Evolutionary conservation across 2,113 vertebrate species (phyloP).

Genomic region (Ellobius talpinus): DNA sequence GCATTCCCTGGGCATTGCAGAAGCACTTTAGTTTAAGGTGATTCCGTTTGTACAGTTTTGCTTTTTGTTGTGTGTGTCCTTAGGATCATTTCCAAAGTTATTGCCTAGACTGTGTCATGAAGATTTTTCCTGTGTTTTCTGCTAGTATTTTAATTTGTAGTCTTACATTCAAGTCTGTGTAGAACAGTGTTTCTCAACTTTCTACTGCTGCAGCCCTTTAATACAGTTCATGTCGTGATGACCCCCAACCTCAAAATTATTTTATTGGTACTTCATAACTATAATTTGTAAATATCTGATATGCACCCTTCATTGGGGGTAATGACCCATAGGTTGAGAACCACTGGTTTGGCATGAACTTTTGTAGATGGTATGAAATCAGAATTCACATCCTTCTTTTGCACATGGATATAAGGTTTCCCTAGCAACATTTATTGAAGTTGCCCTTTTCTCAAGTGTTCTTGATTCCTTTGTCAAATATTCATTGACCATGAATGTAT

Average conservation of each 20-base stretch:
- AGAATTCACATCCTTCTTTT: background rate
- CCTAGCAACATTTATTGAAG: background rate
- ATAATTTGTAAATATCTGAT: background rate
- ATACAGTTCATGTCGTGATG: background rate
- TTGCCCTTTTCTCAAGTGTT: background rate
- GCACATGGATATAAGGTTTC: background rate
- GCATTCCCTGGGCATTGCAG: no score
- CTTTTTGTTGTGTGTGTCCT: background rate
- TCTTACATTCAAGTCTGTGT: background rate
- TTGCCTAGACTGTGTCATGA: background rate
- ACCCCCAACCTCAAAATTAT: background rate
- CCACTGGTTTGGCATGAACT: background rate
- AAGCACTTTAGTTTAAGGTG: background rate
- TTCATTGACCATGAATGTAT: background rate
- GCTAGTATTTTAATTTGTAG: background rate
- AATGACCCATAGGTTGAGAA: background rate
- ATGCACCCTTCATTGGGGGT: background rate
- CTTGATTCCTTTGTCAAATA: background rate
- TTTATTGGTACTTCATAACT: background rate
- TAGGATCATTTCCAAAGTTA: background rate
- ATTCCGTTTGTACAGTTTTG: background rate
- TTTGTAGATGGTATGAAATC: background rate
- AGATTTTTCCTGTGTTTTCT: background rate
- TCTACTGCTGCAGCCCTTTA: no score
- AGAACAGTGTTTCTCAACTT: background rate